A percentile compares a stretch with the other conserved stretches of the same genome.
Evolutionary conservation across 2,888 invertebrate species (phyloP).

Genomic region (Encarsia formosa): DNA sequence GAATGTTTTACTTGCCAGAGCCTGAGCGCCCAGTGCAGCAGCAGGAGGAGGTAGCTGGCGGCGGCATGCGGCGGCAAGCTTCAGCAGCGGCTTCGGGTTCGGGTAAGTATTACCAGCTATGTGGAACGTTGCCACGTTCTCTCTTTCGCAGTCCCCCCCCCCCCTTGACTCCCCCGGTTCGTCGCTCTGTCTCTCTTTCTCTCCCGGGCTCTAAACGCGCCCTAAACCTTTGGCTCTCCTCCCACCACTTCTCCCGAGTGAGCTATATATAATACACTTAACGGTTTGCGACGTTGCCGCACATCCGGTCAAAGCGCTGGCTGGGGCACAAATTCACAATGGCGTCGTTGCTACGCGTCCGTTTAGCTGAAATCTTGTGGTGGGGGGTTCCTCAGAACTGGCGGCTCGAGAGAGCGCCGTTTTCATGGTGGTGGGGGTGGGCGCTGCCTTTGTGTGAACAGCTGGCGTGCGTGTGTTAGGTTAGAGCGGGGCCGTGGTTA

Average conservation of each 20-base stretch:
- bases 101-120: too few species aligned
- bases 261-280: constrained; percentile 40
- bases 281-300: constrained; percentile 50
- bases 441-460: too few species aligned
- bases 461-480: too few species aligned
- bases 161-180: not conserved
- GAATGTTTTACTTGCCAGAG: constrained; percentile 15
- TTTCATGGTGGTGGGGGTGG: too few species aligned
- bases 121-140: constrained; percentile 50
- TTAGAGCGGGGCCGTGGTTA: too few species aligned
- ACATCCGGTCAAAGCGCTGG: too few species aligned
- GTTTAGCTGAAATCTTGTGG: constrained; percentile 42
- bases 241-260: constrained; percentile 25
- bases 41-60: not conserved
- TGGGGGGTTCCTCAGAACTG: constrained; percentile 34
- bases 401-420: too few species aligned
- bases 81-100: too few species aligned
- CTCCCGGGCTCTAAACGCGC: constrained; percentile 6
- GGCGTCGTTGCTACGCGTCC: constrained; percentile 52
- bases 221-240: constrained; percentile 13
- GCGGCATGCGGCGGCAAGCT: too few species aligned
- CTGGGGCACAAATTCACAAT: too few species aligned
- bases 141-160: not conserved
- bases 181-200: constrained; percentile 3
- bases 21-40: not conserved